A percentile compares a stretch with the other conserved stretches of the same genome.
Evolutionary conservation across 1,140 invertebrate species (phyloP).

Genomic region (Eueides isabella): DNA sequence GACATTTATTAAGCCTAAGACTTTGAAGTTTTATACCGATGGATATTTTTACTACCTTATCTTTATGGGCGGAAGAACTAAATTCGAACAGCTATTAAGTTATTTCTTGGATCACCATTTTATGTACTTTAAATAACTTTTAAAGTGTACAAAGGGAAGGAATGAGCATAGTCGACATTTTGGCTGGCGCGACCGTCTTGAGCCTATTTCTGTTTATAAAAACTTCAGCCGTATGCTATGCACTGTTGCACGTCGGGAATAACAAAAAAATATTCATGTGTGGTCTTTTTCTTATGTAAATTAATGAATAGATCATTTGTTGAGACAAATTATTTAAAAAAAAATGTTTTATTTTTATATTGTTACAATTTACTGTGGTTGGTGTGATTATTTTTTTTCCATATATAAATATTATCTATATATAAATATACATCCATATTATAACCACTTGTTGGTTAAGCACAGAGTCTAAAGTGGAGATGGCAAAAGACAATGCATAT

Average conservation of each 20-base stretch:
- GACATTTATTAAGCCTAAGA: background rate
- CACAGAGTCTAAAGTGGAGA: no score
- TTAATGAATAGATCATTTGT: constrained; percentile 26
- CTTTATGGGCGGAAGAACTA: background rate
- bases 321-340: constrained; percentile 7
- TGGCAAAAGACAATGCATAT: no score
- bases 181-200: constrained; percentile 14
- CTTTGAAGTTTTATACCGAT: background rate
- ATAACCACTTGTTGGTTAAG: no score
- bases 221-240: constrained; percentile 34
- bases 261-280: constrained; percentile 35
- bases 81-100: background rate
- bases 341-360: constrained; percentile 19
- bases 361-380: background rate
- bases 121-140: constrained; percentile 15
- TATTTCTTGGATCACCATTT: background rate
- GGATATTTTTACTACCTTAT: background rate
- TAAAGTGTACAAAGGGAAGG: constrained; percentile 7
- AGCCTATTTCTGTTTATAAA: constrained; percentile 37
- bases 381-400: no score
- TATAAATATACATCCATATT: no score
- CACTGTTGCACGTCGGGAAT: constrained; percentile 35
- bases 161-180: constrained; percentile 24
- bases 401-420: no score
- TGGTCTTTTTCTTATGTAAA: constrained; percentile 41